These are phyloP conservation scores for Himantopus leucocephalus DNA, from an alignment of 2,113 vertebrate species.

Conservation along the genomic window DNA sequence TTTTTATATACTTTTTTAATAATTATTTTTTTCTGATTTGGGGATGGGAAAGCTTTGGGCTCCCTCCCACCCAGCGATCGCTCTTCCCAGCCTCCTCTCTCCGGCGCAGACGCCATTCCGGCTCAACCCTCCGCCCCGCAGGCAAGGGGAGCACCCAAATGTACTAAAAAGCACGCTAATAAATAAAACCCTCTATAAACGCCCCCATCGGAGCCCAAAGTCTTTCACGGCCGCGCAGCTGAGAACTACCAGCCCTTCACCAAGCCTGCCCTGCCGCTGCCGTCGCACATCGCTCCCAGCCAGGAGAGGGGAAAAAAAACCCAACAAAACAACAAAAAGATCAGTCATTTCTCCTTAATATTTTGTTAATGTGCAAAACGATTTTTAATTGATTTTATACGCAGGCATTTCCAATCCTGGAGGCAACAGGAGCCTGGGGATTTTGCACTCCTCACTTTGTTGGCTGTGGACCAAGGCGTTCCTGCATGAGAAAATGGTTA, in stretches of 20 bases:
- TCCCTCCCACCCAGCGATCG: rapidly evolving
- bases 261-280: background rate
- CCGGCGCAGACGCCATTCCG: rapidly evolving
- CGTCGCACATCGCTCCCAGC: background rate
- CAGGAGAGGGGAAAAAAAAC: background rate
- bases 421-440: background rate
- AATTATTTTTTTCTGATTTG: background rate
- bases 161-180: background rate
- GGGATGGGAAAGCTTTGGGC: background rate
- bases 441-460: background rate
- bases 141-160: rapidly evolving
- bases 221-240: rapidly evolving
- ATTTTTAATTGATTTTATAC: background rate
- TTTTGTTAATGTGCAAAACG: background rate
- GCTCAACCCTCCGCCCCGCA: background rate
- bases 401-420: background rate
- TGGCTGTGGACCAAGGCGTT: background rate
- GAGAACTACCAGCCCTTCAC: background rate
- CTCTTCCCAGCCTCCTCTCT: background rate
- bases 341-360: background rate
- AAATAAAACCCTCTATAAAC: background rate
- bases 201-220: background rate
- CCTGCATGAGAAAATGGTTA: background rate
- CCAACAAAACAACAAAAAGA: background rate
- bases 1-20: background rate